These are phyloP conservation scores for Dissostichus mawsoni DNA, from an alignment of 2,113 vertebrate genomes.

Conservation along the genomic window DNA sequence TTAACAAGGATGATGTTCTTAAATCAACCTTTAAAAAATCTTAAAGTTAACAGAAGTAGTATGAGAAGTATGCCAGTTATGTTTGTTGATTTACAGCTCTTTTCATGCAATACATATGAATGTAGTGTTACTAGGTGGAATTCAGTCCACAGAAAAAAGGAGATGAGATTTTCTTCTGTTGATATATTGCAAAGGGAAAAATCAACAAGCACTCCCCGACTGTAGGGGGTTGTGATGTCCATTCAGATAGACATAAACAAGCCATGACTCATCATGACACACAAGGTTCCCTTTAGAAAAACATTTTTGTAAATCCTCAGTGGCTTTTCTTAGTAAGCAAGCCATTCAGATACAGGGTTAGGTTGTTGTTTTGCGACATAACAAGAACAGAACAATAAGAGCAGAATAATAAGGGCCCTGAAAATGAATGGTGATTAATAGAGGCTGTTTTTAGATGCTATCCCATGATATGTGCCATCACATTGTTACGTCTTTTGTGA, in stretches of 20 bases:
- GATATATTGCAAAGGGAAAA: conserved; percentile 25
- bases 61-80: not conserved
- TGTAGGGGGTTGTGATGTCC: conserved; percentile 33
- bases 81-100: not conserved
- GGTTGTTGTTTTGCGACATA: conserved; percentile 36
- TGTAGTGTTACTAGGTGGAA: not conserved
- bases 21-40: not conserved
- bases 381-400: conserved; percentile 12
- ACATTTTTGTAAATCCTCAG: conserved; percentile 42
- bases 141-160: not conserved
- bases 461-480: conserved; percentile 22
- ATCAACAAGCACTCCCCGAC: conserved; percentile 2
- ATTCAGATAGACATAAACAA: conserved; percentile 46
- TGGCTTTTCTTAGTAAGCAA: conserved; percentile 38
- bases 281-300: conserved; percentile 38
- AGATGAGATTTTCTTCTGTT: not conserved
- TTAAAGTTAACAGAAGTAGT: not conserved
- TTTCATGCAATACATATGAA: not conserved
- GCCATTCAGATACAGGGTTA: conserved; percentile 23
- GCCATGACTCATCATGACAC: conserved; percentile 46
- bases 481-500: conserved; percentile 15
- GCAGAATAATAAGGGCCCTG: conserved; percentile 2
- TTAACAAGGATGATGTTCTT: not conserved
- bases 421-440: conserved; percentile 22
- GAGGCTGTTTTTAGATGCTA: conserved; percentile 24